These are phyloP conservation scores for Ostrea denselamellosa DNA, from an alignment of 1,140 invertebrate genomes.

Conservation along the genomic window DNA sequence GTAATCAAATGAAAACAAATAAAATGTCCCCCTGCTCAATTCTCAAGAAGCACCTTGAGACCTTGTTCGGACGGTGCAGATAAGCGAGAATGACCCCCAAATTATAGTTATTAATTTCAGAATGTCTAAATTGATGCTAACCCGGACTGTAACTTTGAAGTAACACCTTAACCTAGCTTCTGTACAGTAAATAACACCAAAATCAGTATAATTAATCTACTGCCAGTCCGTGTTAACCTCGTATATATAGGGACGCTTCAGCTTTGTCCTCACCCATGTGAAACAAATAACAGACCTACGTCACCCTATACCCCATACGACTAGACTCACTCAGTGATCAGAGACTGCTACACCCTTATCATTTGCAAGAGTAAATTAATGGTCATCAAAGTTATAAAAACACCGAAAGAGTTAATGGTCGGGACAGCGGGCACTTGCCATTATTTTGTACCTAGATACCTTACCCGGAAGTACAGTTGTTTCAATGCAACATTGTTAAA, in stretches of 20 bases:
- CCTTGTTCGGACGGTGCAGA: neutral
- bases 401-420: neutral
- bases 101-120: slow-evolving; percentile 34
- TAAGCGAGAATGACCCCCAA: neutral
- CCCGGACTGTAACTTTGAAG: slow-evolving; percentile 13
- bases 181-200: slow-evolving; percentile 13
- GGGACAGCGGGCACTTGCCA: slow-evolving; percentile 1
- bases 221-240: neutral
- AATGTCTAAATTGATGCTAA: slow-evolving; percentile 11
- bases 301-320: slow-evolving; percentile 27
- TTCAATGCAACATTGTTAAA: neutral
- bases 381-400: slow-evolving; percentile 35
- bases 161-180: slow-evolving; percentile 28
- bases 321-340: slow-evolving; percentile 12
- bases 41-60: neutral
- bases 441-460: slow-evolving; percentile 14
- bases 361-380: slow-evolving; percentile 17
- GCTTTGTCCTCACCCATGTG: neutral
- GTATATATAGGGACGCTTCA: neutral
- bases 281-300: slow-evolving; percentile 20
- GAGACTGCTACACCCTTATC: neutral
- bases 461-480: neutral
- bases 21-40: neutral
- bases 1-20: no score
- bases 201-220: slow-evolving; percentile 8